Base-by-base conservation (phyloP, 2,888 invertebrate species). In the Pristionchus japonicus region DNA sequence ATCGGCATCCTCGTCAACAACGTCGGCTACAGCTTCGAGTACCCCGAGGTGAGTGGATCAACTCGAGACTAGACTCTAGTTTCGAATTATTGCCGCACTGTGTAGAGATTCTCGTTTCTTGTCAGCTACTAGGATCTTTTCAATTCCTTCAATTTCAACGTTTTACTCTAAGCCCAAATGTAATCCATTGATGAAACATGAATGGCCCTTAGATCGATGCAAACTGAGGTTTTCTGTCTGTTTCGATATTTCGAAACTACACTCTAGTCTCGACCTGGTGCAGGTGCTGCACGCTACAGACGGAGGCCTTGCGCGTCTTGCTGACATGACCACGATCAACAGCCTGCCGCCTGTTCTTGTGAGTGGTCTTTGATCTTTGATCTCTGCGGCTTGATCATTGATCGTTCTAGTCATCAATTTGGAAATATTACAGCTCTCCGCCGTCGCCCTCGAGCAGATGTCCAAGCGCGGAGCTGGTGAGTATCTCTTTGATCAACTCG, bases 361-460 rank as follows among this genome's bases (percentile, higher is more conserved):
- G 64, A 37, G 80, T 80, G 23, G 6, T 64, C 57, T 57, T 57
- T 57, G 13, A n/a, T 31, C 34, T 70, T 11, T 70, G 27, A 27
- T 40, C 40, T 80, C 40, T 80, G 43, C 3, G 9, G 23, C 11
- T 80, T 70, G 82, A 31, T 31, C 52, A 52, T 3, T 77, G 77
- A 77, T 77, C 37, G 2, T 37, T 4, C 40, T 27, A n/a, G n/a
- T n/a, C n/a, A n/a, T n/a, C n/a, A n/a, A n/a, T n/a, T n/a, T n/a
- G n/a, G n/a, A n/a, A n/a, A n/a, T n/a, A 37, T 77, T 91, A 57
- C 90, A 95, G 95, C 97, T 98, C 97, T 97, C 97, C 31, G 96
- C 96, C 64, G 95, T 98, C 17, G 96, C 98, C 0, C 95, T 99
- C 94, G 97, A 98, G 0, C 96, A 96, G 23, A 97, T 98, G 97